Evolutionary conservation across 2,888 invertebrate genomes (phyloP), one percentile per base, ranked within the genome.

Genomic region (Coleophora flavipennella): DNA sequence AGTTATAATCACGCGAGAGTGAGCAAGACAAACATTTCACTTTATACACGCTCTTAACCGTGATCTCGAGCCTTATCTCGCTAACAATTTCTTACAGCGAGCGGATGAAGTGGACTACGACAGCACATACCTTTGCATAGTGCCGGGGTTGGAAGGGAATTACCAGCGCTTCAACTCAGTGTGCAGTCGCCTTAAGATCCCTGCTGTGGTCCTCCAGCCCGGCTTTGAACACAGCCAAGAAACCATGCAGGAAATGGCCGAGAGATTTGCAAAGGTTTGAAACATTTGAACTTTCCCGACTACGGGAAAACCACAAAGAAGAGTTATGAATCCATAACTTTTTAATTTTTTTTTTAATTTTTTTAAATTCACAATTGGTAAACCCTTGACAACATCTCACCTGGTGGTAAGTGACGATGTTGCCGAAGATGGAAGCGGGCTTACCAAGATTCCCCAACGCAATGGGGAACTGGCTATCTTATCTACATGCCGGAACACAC

Each of bases 81-180:
- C n/a, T n/a, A n/a, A n/a, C n/a, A n/a, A n/a, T 13, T 26, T 36
- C 12, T 51, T 49, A 10, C 43, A 72, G 72, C 50, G 58, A 33
- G 55, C 57, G 6, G 67, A 72, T 13, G 68, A 69, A 28, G 55
- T 63, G 27, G 53, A 70, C 35, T 29, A 43, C 1, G 51, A 37
- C 3, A 45, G 58, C 14, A 50, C 49, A 2, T 58, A 59, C 43
- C 32, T 74, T 26, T 64, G 58, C 43, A 53, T 76, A 33, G 39
- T 76, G 11, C 74, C 74, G 0, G 75, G 74, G 0, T 40, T 72
- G 13, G 73, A 76, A 42, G 72, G 72, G 0, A 59, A 66, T 27
- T 46, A 67, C 33, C 43, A 49, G 13, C 50, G 62, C 26, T 74
- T 75, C 52, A 45, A 39, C 0, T 28, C 13, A 3, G 31, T 69